Conservation (phyloP, 2,888 invertebrate species). For the Holacanthella duospinosa region DNA sequence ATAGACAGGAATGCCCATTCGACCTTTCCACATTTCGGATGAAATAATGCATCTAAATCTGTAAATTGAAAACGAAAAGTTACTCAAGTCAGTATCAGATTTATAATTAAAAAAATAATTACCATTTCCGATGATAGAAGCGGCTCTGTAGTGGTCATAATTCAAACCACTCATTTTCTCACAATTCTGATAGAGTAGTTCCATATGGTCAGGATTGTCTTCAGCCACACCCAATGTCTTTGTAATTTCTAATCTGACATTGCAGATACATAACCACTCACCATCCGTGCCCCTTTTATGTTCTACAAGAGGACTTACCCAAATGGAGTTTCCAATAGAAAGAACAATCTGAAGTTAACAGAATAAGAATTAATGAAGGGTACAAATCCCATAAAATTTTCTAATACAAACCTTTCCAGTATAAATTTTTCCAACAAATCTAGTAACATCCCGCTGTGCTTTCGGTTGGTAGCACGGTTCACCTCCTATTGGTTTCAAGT, state of each 20-base stretch:
- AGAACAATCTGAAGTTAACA: neutral
- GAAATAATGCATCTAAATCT: neutral
- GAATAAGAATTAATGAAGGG: neutral
- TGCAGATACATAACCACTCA: neutral
- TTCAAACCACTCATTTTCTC: neutral
- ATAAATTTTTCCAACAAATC: neutral
- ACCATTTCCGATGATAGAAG: neutral
- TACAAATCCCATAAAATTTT: neutral
- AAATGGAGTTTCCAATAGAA: neutral
- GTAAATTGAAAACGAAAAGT: neutral
- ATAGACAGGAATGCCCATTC: neutral
- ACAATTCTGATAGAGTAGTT: neutral
- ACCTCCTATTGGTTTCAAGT: neutral
- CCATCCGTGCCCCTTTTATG: neutral
- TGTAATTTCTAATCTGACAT: neutral
- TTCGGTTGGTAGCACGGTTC: neutral
- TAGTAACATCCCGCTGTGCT: neutral
- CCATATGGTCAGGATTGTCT: neutral
- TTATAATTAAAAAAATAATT: too few species aligned
- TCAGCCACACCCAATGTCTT: neutral
- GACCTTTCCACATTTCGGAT: neutral
- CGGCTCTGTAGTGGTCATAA: neutral
- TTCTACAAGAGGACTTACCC: neutral
- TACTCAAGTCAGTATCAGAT: too few species aligned
- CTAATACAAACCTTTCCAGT: neutral